Evolutionary conservation across 2,888 invertebrate genomes (phyloP).

Genomic region (Ectropis crepuscularia): DNA sequence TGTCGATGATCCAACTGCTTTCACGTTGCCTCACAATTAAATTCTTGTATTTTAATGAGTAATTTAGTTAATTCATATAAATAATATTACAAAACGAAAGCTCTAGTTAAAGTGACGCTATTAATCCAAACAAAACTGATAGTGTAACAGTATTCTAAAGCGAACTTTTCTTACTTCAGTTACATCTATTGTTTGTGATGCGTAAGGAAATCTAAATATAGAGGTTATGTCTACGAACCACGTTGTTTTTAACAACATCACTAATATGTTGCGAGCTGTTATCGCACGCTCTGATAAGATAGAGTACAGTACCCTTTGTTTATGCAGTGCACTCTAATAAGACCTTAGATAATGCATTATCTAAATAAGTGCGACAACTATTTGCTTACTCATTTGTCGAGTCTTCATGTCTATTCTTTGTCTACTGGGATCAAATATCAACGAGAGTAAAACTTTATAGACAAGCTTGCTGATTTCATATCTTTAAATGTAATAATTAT

Average conservation of each 20-base stretch:
- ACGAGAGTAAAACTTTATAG: slow-evolving; percentile 14
- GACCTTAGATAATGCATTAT: slow-evolving; percentile 74
- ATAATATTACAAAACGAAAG: no score
- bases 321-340: slow-evolving; percentile 70
- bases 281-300: slow-evolving; percentile 76
- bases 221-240: slow-evolving; percentile 47
- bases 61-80: no score
- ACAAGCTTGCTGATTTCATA: slow-evolving; percentile 8
- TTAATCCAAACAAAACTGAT: no score
- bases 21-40: no score
- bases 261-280: slow-evolving; percentile 67
- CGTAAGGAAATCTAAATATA: slow-evolving; percentile 47
- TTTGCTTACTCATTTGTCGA: slow-evolving; percentile 62
- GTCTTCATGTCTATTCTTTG: slow-evolving; percentile 58
- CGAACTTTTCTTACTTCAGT: slow-evolving; percentile 34
- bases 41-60: no score
- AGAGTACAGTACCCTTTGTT: slow-evolving; percentile 75
- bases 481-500: background rate
- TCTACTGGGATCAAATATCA: slow-evolving; percentile 44
- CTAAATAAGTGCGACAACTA: slow-evolving; percentile 62
- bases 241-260: slow-evolving; percentile 62
- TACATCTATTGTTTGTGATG: slow-evolving; percentile 32
- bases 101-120: no score
- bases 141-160: background rate
- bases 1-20: no score